Percentiles rank a stretch among this genome's conserved stretches.
These are phyloP conservation scores for Drosophila kurseongensis DNA, from an alignment of 1,140 invertebrate genomes.

Conservation along the genomic window DNA sequence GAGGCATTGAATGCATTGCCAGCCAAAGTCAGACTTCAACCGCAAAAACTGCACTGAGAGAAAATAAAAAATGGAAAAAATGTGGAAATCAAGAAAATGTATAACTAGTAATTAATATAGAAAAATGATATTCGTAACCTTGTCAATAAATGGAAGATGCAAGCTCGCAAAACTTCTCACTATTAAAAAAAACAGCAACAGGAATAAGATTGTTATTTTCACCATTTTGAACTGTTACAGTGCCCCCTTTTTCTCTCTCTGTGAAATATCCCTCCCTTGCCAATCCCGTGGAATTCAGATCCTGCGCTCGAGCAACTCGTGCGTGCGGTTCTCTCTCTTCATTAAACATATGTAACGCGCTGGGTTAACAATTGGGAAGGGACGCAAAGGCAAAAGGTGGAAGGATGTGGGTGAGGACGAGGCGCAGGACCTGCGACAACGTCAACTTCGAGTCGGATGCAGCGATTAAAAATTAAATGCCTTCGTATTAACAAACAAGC, in stretches of 20 bases:
- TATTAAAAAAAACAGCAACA: too few relatives aligned
- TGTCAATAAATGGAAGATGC: too few relatives aligned
- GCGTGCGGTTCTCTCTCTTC: slow-evolving; percentile 63
- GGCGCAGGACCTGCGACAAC: slow-evolving; percentile 17
- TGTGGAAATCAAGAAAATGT: not conserved
- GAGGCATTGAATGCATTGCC: slow-evolving; percentile 41
- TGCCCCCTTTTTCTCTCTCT: not conserved
- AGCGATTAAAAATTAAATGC: slow-evolving; percentile 81
- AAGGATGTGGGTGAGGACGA: slow-evolving; percentile 1
- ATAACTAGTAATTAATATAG: too few relatives aligned
- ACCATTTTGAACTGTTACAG: too few relatives aligned
- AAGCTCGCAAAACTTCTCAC: too few relatives aligned
- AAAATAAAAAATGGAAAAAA: not conserved
- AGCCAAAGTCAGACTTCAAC: slow-evolving; percentile 30
- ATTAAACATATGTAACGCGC: slow-evolving; percentile 78
- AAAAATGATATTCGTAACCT: too few relatives aligned
- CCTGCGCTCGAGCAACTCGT: slow-evolving; percentile 41
- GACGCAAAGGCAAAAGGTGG: slow-evolving; percentile 4
- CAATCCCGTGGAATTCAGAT: slow-evolving; percentile 9
- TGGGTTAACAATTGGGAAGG: slow-evolving; percentile 48
- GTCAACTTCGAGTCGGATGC: slow-evolving; percentile 59
- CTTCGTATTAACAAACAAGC: slow-evolving; percentile 79
- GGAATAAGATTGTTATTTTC: too few relatives aligned
- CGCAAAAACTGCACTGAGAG: slow-evolving; percentile 28
- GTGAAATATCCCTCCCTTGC: slow-evolving; percentile 3